Percentiles rank a stretch among this genome's conserved stretches.
Conservation (phyloP, 2,797 vertebrate genomes). For the Paguma larvata region DNA sequence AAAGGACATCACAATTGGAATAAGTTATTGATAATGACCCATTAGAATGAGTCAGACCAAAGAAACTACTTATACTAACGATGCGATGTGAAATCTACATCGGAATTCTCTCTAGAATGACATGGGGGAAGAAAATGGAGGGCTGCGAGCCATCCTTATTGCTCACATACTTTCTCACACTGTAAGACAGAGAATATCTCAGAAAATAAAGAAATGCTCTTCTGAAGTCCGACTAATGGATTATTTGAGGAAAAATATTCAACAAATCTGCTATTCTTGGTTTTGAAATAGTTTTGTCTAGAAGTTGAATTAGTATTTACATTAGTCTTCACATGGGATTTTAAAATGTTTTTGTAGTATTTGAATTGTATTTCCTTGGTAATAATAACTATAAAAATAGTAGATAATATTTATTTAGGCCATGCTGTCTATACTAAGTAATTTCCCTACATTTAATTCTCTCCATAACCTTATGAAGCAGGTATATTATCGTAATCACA, state of each 20-base stretch:
- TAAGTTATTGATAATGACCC: conserved; percentile 7
- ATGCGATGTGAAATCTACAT: background rate
- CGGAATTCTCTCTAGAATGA: background rate
- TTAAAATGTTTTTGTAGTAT: background rate
- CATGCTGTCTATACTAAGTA: background rate
- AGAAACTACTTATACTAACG: background rate
- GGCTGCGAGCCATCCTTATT: background rate
- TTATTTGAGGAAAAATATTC: conserved; percentile 6
- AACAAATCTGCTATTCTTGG: background rate
- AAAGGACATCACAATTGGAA: background rate
- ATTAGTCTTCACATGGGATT: background rate
- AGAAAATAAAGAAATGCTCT: background rate
- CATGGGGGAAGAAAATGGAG: background rate
- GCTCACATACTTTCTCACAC: background rate
- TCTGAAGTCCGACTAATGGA: background rate
- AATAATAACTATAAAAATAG: background rate
- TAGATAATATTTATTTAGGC: background rate
- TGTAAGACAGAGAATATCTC: background rate
- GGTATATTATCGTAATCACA: background rate
- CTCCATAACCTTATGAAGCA: background rate
- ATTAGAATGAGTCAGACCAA: background rate
- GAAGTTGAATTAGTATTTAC: background rate
- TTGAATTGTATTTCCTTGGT: background rate
- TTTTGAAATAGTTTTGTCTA: conserved; percentile 46
- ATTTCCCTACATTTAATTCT: background rate